Conservation (phyloP, 1,140 invertebrate genomes). For the Nebria ingens region DNA sequence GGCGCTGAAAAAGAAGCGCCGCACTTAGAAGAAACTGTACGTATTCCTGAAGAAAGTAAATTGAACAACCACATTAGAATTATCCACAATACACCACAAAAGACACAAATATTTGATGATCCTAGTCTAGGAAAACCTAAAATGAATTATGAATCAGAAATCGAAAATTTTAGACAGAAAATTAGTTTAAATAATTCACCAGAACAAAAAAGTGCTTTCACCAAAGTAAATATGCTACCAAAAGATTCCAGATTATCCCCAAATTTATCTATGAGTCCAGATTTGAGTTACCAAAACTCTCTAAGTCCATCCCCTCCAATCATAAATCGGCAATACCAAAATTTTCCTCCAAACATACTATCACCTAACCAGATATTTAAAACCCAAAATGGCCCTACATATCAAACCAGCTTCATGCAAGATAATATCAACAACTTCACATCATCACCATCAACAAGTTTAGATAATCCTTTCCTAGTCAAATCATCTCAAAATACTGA, state of each 20-base stretch:
- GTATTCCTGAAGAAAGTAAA: not conserved
- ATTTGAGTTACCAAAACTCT: slow-evolving; percentile 62
- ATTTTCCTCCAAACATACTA: slow-evolving; percentile 39
- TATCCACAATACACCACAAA: slow-evolving; percentile 32
- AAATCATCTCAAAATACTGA: slow-evolving; percentile 22
- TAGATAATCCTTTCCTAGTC: slow-evolving; percentile 29
- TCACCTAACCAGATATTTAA: slow-evolving; percentile 43
- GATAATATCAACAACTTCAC: slow-evolving; percentile 21
- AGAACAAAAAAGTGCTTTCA: slow-evolving; percentile 59
- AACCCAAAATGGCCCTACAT: slow-evolving; percentile 35
- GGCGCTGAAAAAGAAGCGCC: not conserved
- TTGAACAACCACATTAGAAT: not conserved
- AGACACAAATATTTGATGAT: slow-evolving; percentile 48
- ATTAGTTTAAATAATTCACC: slow-evolving; percentile 15
- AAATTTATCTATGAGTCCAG: slow-evolving; percentile 59
- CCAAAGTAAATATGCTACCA: slow-evolving; percentile 51
- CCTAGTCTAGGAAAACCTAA: slow-evolving; percentile 42
- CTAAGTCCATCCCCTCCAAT: slow-evolving; percentile 56
- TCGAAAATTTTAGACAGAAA: slow-evolving; percentile 30
- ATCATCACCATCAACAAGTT: slow-evolving; percentile 15
- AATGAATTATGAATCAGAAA: slow-evolving; percentile 34
- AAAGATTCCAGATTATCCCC: slow-evolving; percentile 43
- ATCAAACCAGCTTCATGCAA: slow-evolving; percentile 40
- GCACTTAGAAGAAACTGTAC: not conserved
- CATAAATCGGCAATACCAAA: slow-evolving; percentile 32